A percentile compares a stretch with the other conserved stretches of the same genome.
phyloP scores from a whole-genome alignment of 2,113 vertebrate species.

The Oryzias curvinotus region DNA sequence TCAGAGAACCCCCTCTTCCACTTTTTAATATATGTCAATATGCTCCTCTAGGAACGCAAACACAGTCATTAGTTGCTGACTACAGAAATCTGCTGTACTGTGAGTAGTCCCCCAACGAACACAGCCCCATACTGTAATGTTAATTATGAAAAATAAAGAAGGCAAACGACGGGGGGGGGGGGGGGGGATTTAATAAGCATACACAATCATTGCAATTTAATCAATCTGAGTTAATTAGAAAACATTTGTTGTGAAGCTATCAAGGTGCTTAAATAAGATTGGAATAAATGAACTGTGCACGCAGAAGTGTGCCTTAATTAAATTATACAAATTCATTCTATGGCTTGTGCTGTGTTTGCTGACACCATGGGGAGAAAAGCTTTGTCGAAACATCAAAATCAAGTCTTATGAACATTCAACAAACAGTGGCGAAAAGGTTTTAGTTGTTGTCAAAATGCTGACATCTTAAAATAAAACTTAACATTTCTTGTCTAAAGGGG shows the following conservation, averaged over 20 bases:
- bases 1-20: slow-evolving; percentile 11
- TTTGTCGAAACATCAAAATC: not conserved
- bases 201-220: slow-evolving; percentile 75
- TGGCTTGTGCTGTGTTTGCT: slow-evolving; percentile 48
- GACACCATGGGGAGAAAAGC: slow-evolving; percentile 51
- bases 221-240: slow-evolving; percentile 78
- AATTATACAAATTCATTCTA: slow-evolving; percentile 76
- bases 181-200: slow-evolving; percentile 68
- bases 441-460: not conserved
- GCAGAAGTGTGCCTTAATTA: slow-evolving; percentile 71
- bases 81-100: slow-evolving; percentile 56
- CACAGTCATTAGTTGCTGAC: slow-evolving; percentile 64
- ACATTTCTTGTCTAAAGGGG: too few species aligned
- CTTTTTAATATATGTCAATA: slow-evolving; percentile 41
- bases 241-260: slow-evolving; percentile 75
- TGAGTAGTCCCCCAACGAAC: slow-evolving; percentile 27
- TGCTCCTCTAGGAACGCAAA: slow-evolving; percentile 40
- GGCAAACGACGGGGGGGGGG: slow-evolving; percentile 20
- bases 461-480: not conserved
- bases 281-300: slow-evolving; percentile 75
- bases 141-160: slow-evolving; percentile 77
- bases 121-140: slow-evolving; percentile 40
- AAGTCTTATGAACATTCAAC: too few species aligned
- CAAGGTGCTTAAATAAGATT: slow-evolving; percentile 77
- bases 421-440: too few species aligned